These are phyloP conservation scores for Herpetotheres cachinnans DNA, from an alignment of 2,113 vertebrate genomes.

Conservation along the genomic window DNA sequence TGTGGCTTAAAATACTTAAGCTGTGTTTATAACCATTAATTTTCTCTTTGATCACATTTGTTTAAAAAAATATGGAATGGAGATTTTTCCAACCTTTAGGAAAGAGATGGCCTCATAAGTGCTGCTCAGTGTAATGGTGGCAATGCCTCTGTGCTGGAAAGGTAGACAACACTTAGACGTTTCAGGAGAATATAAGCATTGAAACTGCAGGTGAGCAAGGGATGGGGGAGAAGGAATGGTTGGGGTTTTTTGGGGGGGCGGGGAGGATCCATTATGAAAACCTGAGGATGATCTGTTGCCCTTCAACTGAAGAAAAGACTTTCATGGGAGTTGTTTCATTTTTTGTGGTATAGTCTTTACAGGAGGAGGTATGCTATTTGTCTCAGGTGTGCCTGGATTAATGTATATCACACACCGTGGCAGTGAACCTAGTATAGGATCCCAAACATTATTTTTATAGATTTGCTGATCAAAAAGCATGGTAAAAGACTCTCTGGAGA, in stretches of 20 bases:
- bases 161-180: fast-evolving
- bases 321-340: not conserved
- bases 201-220: not conserved
- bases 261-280: not conserved
- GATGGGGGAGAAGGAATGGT: too few relatives aligned
- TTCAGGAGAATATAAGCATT: not conserved
- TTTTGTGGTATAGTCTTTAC: not conserved
- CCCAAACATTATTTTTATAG: not conserved
- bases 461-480: not conserved
- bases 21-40: not conserved
- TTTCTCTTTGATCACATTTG: not conserved
- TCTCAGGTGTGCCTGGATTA: not conserved
- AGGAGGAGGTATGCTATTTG: not conserved
- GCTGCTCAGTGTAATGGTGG: not conserved
- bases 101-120: not conserved
- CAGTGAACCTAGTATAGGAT: not conserved
- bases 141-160: not conserved
- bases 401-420: fast-evolving
- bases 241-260: fast-evolving
- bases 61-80: fast-evolving
- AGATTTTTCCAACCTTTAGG: not conserved
- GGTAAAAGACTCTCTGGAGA: not conserved
- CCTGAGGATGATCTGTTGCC: not conserved
- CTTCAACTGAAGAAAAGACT: not conserved
- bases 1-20: not conserved